These are phyloP conservation scores for Phataginus tetradactyla DNA, from an alignment of 2,797 vertebrate genomes.

Conservation along the genomic window DNA sequence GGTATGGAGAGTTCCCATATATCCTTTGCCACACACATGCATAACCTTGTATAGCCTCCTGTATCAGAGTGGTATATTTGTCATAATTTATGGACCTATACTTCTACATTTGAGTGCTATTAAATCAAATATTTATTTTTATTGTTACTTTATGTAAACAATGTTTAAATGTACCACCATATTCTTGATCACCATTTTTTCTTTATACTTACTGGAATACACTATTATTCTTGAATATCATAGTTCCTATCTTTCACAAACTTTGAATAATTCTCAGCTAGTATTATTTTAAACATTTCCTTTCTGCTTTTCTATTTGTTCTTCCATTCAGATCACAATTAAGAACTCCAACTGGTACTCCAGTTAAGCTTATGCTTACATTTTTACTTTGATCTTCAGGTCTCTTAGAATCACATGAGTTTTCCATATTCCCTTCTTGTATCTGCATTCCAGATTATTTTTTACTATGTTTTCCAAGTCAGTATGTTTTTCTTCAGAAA, in stretches of 20 bases:
- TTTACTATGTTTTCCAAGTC: not conserved
- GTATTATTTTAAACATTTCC: not conserved
- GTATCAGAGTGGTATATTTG: not conserved
- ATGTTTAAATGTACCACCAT: not conserved
- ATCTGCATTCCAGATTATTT: not conserved
- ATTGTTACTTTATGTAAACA: not conserved
- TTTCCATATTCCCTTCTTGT: not conserved
- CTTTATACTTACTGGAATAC: not conserved
- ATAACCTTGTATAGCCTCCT: not conserved
- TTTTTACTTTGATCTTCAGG: not conserved
- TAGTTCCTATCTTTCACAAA: not conserved
- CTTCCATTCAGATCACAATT: not conserved
- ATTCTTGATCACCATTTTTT: not conserved
- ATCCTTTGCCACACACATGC: not conserved
- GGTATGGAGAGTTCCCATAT: not conserved
- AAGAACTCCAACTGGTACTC: not conserved
- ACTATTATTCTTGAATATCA: not conserved
- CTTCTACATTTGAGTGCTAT: not conserved
- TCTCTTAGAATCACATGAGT: not conserved
- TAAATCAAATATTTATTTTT: not conserved
- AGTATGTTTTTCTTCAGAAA: not conserved
- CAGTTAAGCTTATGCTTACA: not conserved
- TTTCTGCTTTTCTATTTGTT: not conserved
- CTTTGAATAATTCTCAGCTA: not conserved
- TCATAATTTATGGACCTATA: not conserved